A percentile compares a stretch with the other conserved stretches of the same genome.
Evolutionary conservation across 2,888 invertebrate species (phyloP).

Genomic region (Pyrrhia umbra): DNA sequence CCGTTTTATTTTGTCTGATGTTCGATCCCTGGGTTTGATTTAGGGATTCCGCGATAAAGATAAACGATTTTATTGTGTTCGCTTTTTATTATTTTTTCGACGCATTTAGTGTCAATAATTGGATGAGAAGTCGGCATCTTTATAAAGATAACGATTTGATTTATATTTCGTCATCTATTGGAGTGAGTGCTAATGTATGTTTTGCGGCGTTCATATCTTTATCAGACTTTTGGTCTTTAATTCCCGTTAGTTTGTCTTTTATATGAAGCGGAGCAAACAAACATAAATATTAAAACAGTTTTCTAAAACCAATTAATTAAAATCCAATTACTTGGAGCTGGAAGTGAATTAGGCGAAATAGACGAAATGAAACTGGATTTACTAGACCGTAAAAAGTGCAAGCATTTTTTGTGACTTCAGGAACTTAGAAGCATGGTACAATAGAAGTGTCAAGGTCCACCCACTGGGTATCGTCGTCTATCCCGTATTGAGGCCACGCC

Average conservation of each 20-base stretch:
- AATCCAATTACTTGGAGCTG: not conserved
- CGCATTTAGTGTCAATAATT: conserved; percentile 61
- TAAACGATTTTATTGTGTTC: conserved; percentile 54
- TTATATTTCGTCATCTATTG: conserved; percentile 30
- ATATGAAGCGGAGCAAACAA: too few relatives aligned
- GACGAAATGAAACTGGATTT: not conserved
- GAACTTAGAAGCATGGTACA: conserved; percentile 27
- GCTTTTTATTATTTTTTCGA: conserved; percentile 51
- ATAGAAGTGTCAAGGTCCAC: conserved; percentile 73
- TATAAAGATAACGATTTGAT: conserved; percentile 49
- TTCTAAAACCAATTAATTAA: not conserved
- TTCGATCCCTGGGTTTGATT: conserved; percentile 77
- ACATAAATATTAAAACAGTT: too few relatives aligned
- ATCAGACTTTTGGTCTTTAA: not conserved
- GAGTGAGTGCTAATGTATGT: conserved; percentile 11
- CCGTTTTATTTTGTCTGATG: conserved; percentile 77
- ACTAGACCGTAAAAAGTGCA: not conserved
- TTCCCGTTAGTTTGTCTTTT: not conserved
- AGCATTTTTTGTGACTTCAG: conserved; percentile 24
- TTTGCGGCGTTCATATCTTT: not conserved
- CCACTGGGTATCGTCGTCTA: conserved; percentile 59
- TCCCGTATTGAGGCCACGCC: conserved; percentile 68
- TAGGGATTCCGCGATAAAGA: conserved; percentile 65
- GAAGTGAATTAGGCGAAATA: not conserved
- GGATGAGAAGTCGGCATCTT: conserved; percentile 49